Base-by-base conservation (phyloP, 2,888 invertebrate genomes). In the Gymnoscelis rufifasciata region DNA sequence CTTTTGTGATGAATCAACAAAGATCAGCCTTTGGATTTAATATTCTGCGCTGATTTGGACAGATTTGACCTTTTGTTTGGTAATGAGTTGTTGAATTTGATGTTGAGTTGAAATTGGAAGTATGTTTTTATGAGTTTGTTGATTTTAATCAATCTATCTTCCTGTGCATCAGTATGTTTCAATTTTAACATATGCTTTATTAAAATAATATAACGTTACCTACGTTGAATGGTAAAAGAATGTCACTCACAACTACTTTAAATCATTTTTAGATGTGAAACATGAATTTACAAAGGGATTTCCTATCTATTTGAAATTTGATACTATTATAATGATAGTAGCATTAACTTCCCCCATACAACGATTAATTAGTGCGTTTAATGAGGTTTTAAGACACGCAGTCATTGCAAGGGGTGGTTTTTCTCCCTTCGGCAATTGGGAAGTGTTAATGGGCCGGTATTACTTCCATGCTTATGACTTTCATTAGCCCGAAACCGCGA, bases 381-480 rank as follows among this genome's bases (percentile, higher is more conserved):
- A 80, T 80, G 71, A 62, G 55, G 70, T 68, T 69, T 74, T 71
- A 74, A 74, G 69, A 67, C 66, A 65, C 56, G 56, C 59, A 60
- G 64, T 60, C 45, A 51, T 49, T 61, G 62, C 61, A 62, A 67
- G 62, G 74, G 74, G 75, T 67, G 68, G 66, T 75, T 75, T 78
- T 80, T 79, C 74, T 67, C 74, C 77, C 72, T 74, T 67, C 62
- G 56, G 71, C 73, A 80, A 80, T 84, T 78, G 73, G 66, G 76
- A 79, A 73, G 74, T 81, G 79, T 74, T 83, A 86, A 84, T 84
- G 74, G 74, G 62, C 62, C 52, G 64, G 73, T 78, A 76, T 81
- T 82, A 83, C 74, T 76, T 61, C 75, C 78, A 78, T 82, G 77
- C 78, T 83, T 81, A 84, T 83, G 79, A 84, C 73, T 81, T 80